Base-by-base conservation (phyloP, 2,797 vertebrate species). In the Notolepis coatsorum region DNA sequence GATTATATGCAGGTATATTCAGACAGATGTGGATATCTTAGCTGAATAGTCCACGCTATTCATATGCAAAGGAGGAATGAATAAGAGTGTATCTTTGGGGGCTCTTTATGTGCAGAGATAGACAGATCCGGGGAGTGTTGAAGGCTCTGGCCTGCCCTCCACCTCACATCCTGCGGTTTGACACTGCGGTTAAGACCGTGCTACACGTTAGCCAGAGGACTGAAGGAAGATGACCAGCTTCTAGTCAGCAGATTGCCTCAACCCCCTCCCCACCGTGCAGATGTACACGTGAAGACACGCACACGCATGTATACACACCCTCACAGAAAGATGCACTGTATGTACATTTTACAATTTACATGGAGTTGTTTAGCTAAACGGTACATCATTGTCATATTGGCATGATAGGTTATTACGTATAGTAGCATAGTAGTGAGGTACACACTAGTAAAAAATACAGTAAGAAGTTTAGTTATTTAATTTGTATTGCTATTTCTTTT, bases 61-160 rank as follows among this genome's bases (percentile, higher is more conserved):
- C 87, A 89, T 87, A 90, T 86, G 84, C 83, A 85, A 88, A 88
- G 77, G 65, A 75, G 15, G 66, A 81, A 90, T 91, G 87, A 78
- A 89, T 91, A 83, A 79, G 82, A 71, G 71, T 76, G 77, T 79
- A 61, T 84, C 79, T 85, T 82, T 80, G 67, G 39, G 71, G 75
- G 72, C 69, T 65, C 50, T 30, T 35, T 28, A 28, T 58, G 75
- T 42, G 53, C 28, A 66, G 39, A 62, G 66, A 50, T 54, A 65
- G 71, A 82, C 61, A 76, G 75, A 78, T 65, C 17, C 17, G 54
- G 65, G 73, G 70, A 69, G 63, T 77, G 51, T 60, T n/a, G 63
- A 56, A 72, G 48, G 50, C 71, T 42, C 54, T 3, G 47, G 57
- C 43, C 71, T 67, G 73, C 65, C 46, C 58, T 23, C 66, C 46